Percentiles rank a stretch among this genome's conserved stretches.
Evolutionary conservation across 1,140 invertebrate species (phyloP).

Genomic region (Antheraea mylitta): DNA sequence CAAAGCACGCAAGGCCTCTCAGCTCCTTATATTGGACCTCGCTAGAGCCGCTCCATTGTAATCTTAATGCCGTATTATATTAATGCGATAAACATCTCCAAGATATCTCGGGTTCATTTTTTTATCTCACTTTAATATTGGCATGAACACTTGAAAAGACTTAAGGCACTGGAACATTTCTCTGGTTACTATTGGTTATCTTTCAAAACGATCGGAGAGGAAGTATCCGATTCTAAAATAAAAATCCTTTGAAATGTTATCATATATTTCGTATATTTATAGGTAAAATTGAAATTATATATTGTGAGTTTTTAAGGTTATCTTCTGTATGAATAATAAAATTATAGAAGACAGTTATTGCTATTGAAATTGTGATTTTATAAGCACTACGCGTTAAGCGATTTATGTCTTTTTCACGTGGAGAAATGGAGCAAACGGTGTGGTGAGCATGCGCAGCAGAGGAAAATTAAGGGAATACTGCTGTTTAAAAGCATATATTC

Average conservation of each 20-base stretch:
- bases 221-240: constrained; percentile 54
- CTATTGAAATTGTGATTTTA: too few relatives aligned
- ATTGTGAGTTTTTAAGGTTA: too few relatives aligned
- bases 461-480: too few relatives aligned
- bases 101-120: constrained; percentile 58
- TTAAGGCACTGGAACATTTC: constrained; percentile 38
- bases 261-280: constrained; percentile 16
- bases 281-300: too few relatives aligned
- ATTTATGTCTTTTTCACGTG: too few relatives aligned
- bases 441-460: too few relatives aligned
- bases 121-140: constrained; percentile 62
- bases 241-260: constrained; percentile 47
- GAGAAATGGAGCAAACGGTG: too few relatives aligned
- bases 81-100: constrained; percentile 76
- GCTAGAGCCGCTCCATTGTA: constrained; percentile 71
- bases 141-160: constrained; percentile 36
- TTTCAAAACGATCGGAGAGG: constrained; percentile 45
- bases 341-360: too few relatives aligned
- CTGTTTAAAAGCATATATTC: too few relatives aligned
- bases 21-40: constrained; percentile 72
- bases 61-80: constrained; percentile 76
- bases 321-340: too few relatives aligned
- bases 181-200: constrained; percentile 57
- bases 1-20: constrained; percentile 59
- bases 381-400: too few relatives aligned